Base-by-base conservation (phyloP, 2,888 invertebrate species). In the Shargacucullia verbasci region DNA sequence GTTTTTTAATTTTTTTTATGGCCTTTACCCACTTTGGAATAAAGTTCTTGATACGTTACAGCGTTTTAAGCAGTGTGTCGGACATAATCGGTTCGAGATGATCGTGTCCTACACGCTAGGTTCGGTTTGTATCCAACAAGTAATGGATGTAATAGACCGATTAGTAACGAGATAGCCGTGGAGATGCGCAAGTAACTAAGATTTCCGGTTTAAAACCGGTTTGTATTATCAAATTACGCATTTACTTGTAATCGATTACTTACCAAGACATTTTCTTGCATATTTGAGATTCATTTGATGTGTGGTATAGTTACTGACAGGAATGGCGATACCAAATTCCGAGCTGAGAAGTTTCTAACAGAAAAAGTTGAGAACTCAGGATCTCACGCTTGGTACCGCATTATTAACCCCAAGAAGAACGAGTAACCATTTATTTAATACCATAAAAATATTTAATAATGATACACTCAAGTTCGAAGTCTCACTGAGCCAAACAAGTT, bases 401-500 rank as follows among this genome's bases (percentile, higher is more conserved):
- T 20, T 20, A 3, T 3, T 4, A 20, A 4, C 20, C 20, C 4
- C 46, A 15, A 46, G 44, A 48, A 40, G 31, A 61, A 66, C 47
- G 45, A 45, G 55, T 53, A 49, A 58, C 60, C 38, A 38, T 38
- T 15, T 15, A 38, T 6, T 15, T 38, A 33, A 33, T n/a, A 2
- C 0, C 33, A 2, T 33, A 38, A 11, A n/a, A n/a, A n/a, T n/a
- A n/a, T n/a, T n/a, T 11, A n/a, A 25, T 60, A 59, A 40, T 47
- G 14, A 48, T 44, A 58, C 39, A 66, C 33, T 53, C 48, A 44
- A 29, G 29, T 9, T 7, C 7, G 2, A 29, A 29, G 7, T 45
- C 44, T 64, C 45, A 41, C 33, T 9, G 25, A 52, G 33, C 33
- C 31, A 52, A 53, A 67, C 66, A 20, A 63, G 70, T 67, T 34